Evolutionary conservation across 2,797 vertebrate species (phyloP).

Genomic region (Onychomys arenicola): DNA sequence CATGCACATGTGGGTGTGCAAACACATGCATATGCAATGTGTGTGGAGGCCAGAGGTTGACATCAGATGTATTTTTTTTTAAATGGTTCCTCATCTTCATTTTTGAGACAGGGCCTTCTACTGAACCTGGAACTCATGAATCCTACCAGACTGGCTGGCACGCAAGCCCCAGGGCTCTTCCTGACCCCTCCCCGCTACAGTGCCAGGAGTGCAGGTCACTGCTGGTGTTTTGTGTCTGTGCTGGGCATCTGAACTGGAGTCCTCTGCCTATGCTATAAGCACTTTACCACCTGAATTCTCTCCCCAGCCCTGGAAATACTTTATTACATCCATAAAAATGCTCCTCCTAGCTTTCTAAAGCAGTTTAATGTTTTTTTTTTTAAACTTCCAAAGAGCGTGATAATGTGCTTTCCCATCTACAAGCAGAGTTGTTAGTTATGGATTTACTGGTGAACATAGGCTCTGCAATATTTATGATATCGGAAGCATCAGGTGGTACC

Average conservation of each 20-base stretch:
- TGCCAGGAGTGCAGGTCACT: not conserved
- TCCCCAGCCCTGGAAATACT: not conserved
- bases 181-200: not conserved
- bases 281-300: not conserved
- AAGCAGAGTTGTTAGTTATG: not conserved
- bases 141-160: not conserved
- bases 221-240: not conserved
- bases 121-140: not conserved
- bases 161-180: not conserved
- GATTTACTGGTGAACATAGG: not conserved
- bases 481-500: not conserved
- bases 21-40: not conserved
- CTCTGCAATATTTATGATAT: not conserved
- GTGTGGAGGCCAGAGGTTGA: not conserved
- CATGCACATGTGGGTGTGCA: not conserved
- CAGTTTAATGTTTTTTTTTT: conserved; percentile 19
- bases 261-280: not conserved
- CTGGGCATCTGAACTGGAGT: not conserved
- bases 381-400: not conserved
- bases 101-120: not conserved
- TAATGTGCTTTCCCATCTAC: not conserved
- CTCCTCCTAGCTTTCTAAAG: not conserved
- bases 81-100: not conserved
- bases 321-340: not conserved
- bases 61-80: not conserved